These are phyloP conservation scores for Myotis lucifugus DNA, from an alignment of 2,113 vertebrate species.

Conservation along the genomic window DNA sequence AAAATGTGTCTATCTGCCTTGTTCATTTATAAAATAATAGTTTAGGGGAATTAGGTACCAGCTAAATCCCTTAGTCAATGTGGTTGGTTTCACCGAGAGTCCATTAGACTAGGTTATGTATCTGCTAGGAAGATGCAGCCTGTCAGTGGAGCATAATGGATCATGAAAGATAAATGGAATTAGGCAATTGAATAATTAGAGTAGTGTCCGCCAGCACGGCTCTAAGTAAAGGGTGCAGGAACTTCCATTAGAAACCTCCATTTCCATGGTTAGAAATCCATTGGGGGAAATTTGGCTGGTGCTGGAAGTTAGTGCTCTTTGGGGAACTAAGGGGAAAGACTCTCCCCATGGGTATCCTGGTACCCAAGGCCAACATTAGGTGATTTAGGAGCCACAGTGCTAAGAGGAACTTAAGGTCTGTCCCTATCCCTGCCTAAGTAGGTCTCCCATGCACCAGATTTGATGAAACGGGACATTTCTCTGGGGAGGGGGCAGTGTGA, in stretches of 20 bases:
- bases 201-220: conserved; percentile 11
- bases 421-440: no score
- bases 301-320: conserved; percentile 6
- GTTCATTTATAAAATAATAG: conserved; percentile 78
- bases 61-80: conserved; percentile 54
- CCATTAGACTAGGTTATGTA: conserved; percentile 71
- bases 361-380: background rate
- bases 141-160: conserved; percentile 60
- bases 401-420: background rate
- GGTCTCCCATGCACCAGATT: background rate
- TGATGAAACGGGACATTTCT: background rate
- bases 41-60: conserved; percentile 62
- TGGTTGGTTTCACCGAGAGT: conserved; percentile 66
- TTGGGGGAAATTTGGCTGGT: conserved; percentile 23
- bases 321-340: background rate
- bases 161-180: conserved; percentile 73
- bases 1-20: conserved; percentile 67
- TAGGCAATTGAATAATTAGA: conserved; percentile 72
- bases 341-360: background rate
- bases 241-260: conserved; percentile 75
- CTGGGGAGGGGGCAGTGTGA: background rate
- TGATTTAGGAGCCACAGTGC: background rate
- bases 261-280: conserved; percentile 37
- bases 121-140: conserved; percentile 41
- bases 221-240: conserved; percentile 66